Conservation (phyloP, 2,113 vertebrate species). For the Polyodon spathula region DNA sequence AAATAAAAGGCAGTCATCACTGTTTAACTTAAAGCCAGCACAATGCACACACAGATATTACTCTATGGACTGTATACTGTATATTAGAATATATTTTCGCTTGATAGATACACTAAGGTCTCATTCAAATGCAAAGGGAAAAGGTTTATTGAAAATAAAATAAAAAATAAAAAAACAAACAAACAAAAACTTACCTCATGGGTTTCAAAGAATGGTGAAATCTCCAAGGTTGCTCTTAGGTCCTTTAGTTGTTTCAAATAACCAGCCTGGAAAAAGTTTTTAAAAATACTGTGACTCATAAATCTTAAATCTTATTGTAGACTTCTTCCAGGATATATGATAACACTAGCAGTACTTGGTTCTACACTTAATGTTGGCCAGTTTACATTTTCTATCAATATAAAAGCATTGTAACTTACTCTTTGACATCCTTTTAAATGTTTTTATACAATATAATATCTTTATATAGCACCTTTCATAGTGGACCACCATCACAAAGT, state of each 20-base stretch:
- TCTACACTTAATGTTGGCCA: not conserved
- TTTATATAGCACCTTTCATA: too few relatives aligned
- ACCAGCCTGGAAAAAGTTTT: conserved; percentile 53
- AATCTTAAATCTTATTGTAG: conserved; percentile 2
- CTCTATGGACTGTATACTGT: too few relatives aligned
- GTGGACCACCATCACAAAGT: too few relatives aligned
- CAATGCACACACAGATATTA: too few relatives aligned
- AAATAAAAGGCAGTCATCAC: too few relatives aligned
- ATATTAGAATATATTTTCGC: too few relatives aligned
- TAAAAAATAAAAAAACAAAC: not conserved
- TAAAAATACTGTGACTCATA: not conserved
- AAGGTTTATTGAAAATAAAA: not conserved
- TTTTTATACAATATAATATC: too few relatives aligned
- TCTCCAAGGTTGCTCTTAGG: conserved; percentile 71
- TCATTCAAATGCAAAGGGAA: not conserved
- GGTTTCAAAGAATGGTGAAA: conserved; percentile 82
- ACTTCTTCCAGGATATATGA: not conserved
- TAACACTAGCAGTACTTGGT: not conserved
- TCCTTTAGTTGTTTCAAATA: conserved; percentile 79
- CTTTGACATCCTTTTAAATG: too few relatives aligned
- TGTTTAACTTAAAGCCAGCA: too few relatives aligned
- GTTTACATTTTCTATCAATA: not conserved
- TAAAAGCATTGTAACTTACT: not conserved
- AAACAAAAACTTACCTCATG: conserved; percentile 70
- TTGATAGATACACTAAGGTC: too few relatives aligned